phyloP scores from a whole-genome alignment of 2,797 vertebrate genomes.

The Xenentodon cancila region DNA sequence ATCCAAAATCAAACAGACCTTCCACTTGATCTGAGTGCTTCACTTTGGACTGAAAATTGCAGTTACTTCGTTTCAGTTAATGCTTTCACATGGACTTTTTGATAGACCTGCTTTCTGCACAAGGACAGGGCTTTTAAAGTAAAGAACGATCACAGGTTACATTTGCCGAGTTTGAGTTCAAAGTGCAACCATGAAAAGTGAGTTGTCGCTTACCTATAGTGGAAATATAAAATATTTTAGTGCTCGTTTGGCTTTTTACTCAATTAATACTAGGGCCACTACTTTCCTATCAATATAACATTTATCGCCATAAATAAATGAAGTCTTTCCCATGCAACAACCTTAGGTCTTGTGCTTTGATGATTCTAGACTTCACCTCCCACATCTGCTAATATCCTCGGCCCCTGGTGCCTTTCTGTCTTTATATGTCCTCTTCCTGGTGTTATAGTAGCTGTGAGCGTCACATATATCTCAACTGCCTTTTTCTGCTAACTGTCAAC shows the following conservation, averaged over 20 bases:
- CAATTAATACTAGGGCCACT: not conserved
- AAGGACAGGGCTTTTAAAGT: slow-evolving; percentile 71
- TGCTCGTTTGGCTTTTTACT: slow-evolving; percentile 12
- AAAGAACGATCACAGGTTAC: slow-evolving; percentile 60
- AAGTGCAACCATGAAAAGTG: slow-evolving; percentile 15
- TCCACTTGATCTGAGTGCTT: slow-evolving; percentile 63
- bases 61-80: slow-evolving; percentile 54
- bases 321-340: not conserved
- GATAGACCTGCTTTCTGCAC: slow-evolving; percentile 37
- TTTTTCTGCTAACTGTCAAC: not conserved
- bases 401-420: not conserved
- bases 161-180: slow-evolving; percentile 41
- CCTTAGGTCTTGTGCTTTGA: not conserved
- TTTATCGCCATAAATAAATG: not conserved
- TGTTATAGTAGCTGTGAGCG: not conserved
- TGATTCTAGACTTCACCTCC: not conserved
- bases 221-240: slow-evolving; percentile 15
- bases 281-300: not conserved
- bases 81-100: slow-evolving; percentile 52
- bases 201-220: slow-evolving; percentile 53
- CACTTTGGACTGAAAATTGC: slow-evolving; percentile 41
- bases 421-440: not conserved
- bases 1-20: slow-evolving; percentile 62
- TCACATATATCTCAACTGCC: not conserved
- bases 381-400: not conserved